Base-by-base conservation (phyloP, 53 echinoderm and acorn worm genomes). In the Echinometra lucunter region DNA sequence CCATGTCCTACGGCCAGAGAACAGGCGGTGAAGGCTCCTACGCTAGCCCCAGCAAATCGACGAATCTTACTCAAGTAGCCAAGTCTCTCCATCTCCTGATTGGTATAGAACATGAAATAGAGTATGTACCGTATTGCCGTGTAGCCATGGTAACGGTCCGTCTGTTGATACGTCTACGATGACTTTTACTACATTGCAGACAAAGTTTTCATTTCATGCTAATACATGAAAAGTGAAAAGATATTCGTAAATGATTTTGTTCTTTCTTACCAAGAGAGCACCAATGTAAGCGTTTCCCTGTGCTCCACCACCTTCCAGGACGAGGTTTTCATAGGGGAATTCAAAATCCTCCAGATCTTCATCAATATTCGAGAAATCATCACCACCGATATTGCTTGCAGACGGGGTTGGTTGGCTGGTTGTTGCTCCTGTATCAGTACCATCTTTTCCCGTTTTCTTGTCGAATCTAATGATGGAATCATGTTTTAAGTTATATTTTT, bases 11-110 rank as follows among this genome's bases (percentile, higher is more conserved):
- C 90, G 40, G 95, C 98, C 2, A 97, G 94, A 10, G 95, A 88
- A 1, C 95, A 94, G 0, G 98, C 98, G 55, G 91, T 95, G 94
- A 98, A 96, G 8, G 97, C 94, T 5, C 98, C 98, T 6, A 97
- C 96, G 88, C 98, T 98, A 5, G 98, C 96, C n/a, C 98, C 98
- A 37, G 95, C 96, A 12, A 98, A 92, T 10, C 97, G 96, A 3
- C 94, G 94, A 42, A 98, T 93, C 17, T 98, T 96, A 1, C 92
- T 78, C 95, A 95, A 93, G 32, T 95, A 93, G 27, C 97, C 98
- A 0, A 91, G 94, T 4, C 88, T 69, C 66, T 98, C 97, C 30
- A 98, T 88, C 30, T 95, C 98, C 98, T 98, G 44, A 6, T 82
- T 1, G 47, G 44, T 81, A 30, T 44, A 21, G n/a, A n/a, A n/a